Evolutionary conservation across 2,888 invertebrate species (phyloP).

Genomic region (Lycophotia porphyrea): DNA sequence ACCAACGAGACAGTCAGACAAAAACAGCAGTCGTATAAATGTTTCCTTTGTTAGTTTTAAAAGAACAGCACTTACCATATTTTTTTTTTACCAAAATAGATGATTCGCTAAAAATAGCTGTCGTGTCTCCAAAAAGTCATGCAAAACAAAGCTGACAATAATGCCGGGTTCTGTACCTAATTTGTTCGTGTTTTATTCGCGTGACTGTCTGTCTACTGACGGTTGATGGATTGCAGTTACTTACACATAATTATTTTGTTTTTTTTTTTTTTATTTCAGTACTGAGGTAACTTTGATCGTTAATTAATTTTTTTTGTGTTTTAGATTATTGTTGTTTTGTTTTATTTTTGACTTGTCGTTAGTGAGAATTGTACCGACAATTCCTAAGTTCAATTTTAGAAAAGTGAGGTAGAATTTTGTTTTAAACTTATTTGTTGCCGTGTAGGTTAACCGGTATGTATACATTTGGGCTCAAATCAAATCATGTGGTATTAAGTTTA

Average conservation of each 20-base stretch:
- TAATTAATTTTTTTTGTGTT: conserved; percentile 35
- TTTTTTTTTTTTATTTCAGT: conserved; percentile 47
- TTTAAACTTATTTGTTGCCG: neutral
- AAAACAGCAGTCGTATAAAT: neutral
- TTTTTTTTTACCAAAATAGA: conserved; percentile 14
- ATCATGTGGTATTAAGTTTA: no score
- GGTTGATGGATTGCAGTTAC: conserved; percentile 61
- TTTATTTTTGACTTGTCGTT: neutral
- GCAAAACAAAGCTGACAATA: conserved; percentile 35
- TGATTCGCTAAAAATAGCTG: conserved; percentile 25
- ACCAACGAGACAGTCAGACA: accelerated
- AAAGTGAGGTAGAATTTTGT: neutral
- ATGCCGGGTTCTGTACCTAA: conserved; percentile 51
- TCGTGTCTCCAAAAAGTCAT: conserved; percentile 26
- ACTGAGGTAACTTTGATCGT: conserved; percentile 23
- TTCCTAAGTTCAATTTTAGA: neutral
- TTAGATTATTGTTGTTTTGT: conserved; percentile 2
- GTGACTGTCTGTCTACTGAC: conserved; percentile 59
- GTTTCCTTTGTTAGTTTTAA: neutral
- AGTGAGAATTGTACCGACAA: neutral
- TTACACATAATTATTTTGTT: conserved; percentile 57
- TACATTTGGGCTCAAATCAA: no score
- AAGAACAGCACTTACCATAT: neutral
- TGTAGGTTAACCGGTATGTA: no score
- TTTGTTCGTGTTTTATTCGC: conserved; percentile 64